Evolutionary conservation across 2,888 invertebrate genomes (phyloP).

Genomic region (Liodrosophila aerea): DNA sequence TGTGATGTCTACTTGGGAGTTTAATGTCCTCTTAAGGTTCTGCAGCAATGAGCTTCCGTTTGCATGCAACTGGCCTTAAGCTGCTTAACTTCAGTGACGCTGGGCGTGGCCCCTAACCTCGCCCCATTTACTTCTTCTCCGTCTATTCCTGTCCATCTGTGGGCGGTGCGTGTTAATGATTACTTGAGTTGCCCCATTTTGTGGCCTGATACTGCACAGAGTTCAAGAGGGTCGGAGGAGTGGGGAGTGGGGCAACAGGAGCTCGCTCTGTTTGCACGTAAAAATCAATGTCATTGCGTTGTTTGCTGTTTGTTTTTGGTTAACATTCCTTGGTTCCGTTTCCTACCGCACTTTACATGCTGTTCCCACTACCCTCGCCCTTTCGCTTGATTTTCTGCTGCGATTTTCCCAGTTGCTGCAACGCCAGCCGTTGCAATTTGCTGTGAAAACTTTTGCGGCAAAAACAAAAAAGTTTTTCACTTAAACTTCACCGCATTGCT

Average conservation of each 20-base stretch:
- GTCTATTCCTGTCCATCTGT: background rate
- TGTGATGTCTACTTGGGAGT: slow-evolving; percentile 47
- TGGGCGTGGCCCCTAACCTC: slow-evolving; percentile 9
- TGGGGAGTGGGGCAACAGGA: background rate
- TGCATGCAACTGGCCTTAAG: slow-evolving; percentile 69
- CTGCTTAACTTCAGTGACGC: slow-evolving; percentile 58
- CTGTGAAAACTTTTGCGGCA: slow-evolving; percentile 66
- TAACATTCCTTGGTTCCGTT: slow-evolving; percentile 70
- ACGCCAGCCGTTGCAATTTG: slow-evolving; percentile 68
- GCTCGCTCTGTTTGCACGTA: slow-evolving; percentile 38
- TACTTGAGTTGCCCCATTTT: slow-evolving; percentile 68
- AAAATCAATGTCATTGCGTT: slow-evolving; percentile 75
- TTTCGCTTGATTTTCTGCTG: slow-evolving; percentile 15
- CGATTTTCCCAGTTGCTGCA: slow-evolving; percentile 65
- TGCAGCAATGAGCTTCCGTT: slow-evolving; percentile 64
- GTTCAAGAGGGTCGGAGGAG: background rate
- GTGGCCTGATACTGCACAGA: slow-evolving; percentile 52
- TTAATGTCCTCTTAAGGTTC: slow-evolving; percentile 65
- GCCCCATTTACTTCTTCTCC: background rate
- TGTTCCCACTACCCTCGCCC: background rate
- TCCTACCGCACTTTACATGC: slow-evolving; percentile 33
- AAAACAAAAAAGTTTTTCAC: slow-evolving; percentile 72
- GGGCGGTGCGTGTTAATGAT: slow-evolving; percentile 70
- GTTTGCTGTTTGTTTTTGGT: slow-evolving; percentile 73
- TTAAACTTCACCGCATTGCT: slow-evolving; percentile 74